Evolutionary conservation across 1,140 invertebrate genomes (phyloP), one percentile per base, ranked within the genome.

Genomic region (Drosophila cardini): DNA sequence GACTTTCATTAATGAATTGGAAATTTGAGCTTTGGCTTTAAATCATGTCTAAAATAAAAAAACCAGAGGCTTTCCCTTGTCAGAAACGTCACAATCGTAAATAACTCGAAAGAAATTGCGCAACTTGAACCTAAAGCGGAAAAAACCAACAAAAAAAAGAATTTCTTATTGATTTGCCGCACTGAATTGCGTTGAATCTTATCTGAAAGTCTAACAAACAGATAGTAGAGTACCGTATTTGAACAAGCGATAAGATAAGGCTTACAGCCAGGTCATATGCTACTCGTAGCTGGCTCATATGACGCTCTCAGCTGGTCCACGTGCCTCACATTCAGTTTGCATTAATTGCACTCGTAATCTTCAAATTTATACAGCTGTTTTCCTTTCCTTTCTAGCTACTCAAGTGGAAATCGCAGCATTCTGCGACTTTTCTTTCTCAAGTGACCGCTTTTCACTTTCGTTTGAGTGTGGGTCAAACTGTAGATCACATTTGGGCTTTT

Each of bases 371-470:
- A 46, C 56, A 62, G 30, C 46, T 62, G 57, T 13, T 34, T 45
- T 62, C 10, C 10, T 45, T 18, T 61, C 11, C 13, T 10, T 16
- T 61, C 15, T 34, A 36, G 46, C 11, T 36, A 7, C 34, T 69
- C 72, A 62, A 74, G 62, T 70, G 72, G 69, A 62, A 67, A 67
- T 52, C 68, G 50, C 48, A 55, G 58, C 26, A 38, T 48, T n/a
- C 11, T 21, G 34, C 16, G 21, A 9, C 18, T 26, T 40, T 26
- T 26, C 11, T 26, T 26, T 26, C n/a, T 65, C 69, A 64, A 72
- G 61, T 72, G 45, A 11, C 50, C 34, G 53, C 50, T 65, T 78
- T 78, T 85, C 78, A 87, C 78, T 87, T 86, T 87, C 68, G 15
- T 76, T 64, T 9, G 58, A 40, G 65, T 43, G 73, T 26, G 48